Conservation (phyloP, 2,113 vertebrate genomes). For the Bambusicola thoracicus region DNA sequence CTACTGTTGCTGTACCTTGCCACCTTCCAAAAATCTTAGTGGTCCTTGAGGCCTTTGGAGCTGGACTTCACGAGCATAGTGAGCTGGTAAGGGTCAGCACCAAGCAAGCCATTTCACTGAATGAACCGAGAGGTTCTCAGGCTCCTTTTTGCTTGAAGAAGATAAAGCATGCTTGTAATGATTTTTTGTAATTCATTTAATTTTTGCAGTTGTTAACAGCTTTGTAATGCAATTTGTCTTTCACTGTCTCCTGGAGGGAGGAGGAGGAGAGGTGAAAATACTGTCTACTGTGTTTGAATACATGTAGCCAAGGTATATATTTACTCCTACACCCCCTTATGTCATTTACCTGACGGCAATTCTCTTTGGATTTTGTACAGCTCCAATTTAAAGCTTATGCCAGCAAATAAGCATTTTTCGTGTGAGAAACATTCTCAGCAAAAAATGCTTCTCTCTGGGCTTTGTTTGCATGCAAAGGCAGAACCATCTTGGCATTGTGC, state of each 20-base stretch:
- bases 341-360: not conserved
- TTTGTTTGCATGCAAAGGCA: not conserved
- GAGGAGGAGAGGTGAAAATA: not conserved
- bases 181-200: not conserved
- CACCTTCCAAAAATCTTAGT: not conserved
- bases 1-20: not conserved
- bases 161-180: not conserved
- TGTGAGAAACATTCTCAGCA: not conserved
- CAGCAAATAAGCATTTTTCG: not conserved
- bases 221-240: conserved; percentile 8
- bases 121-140: not conserved
- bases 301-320: not conserved
- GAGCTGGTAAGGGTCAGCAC: fast-evolving
- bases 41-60: not conserved
- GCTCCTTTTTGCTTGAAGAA: not conserved
- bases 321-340: conserved; percentile 1
- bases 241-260: not conserved
- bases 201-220: not conserved
- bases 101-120: fast-evolving
- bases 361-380: not conserved
- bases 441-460: not conserved
- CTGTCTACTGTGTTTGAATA: not conserved
- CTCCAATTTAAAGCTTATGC: not conserved
- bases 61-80: fast-evolving
- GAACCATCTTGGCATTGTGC: not conserved